Evolutionary conservation across 2,797 vertebrate genomes (phyloP), one percentile per base, ranked within the genome.

Genomic region (Lemur catta): DNA sequence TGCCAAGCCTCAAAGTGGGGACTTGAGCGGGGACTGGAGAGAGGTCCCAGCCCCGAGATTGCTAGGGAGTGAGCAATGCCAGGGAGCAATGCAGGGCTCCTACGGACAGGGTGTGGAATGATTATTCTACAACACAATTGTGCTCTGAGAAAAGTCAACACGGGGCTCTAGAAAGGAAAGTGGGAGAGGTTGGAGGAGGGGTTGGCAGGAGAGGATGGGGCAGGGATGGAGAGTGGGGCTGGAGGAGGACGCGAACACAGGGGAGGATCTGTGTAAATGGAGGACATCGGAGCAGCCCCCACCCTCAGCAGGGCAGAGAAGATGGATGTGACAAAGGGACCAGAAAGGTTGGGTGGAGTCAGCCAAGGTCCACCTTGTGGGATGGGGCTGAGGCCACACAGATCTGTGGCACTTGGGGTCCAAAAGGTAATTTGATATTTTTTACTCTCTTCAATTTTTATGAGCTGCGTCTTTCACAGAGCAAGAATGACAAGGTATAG

Each of bases 231-330:
- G 75, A 18, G n/a, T 17, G 6, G 63, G 30, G 38, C 11, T 35
- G 30, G 65, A 22, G 14, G 24, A 20, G 63, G 24, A 26, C 4
- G 1, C 3, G 30, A 28, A n/a, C 20, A 46, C 33, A 15, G 72
- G 15, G 22, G 22, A 63, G 69, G 55, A 22, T 0, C 20, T 20
- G n/a, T 24, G 28, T 43, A 41, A 84, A 65, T 8, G 3, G 55
- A 1, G 20, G 18, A 17, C 1, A 2, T 15, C 28, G 3, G n/a
- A 76, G 38, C 30, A 63, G 41, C 2, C 24, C 0, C 15, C 13
- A 24, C 28, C 13, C 50, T 6, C 12, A 7, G 65, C 8, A 26
- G 8, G 4, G 14, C 22, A 63, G 46, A 52, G 4, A 46, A 69
- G 35, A n/a, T 4, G 55, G 1, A 84, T 5, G 35, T 5, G 38